Evolutionary conservation across 2,113 vertebrate species (phyloP).

Genomic region (Dipodomys ordii): DNA sequence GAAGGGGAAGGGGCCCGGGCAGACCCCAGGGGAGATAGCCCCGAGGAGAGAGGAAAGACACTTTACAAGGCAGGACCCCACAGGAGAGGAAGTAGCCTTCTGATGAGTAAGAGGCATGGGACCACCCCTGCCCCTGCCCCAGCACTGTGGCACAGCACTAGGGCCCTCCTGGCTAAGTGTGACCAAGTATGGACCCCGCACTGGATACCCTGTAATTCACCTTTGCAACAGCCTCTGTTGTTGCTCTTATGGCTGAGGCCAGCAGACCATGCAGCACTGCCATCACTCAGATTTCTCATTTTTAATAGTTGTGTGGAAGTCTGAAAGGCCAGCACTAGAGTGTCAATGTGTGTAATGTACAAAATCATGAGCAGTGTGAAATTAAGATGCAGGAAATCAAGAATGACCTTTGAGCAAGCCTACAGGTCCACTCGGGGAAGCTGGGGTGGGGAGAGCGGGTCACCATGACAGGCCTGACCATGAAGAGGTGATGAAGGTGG

Average conservation of each 20-base stretch:
- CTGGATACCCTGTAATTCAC: neutral
- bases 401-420: neutral
- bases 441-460: neutral
- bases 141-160: fast-evolving
- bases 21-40: neutral
- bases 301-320: neutral
- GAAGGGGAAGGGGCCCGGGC: fast-evolving
- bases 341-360: fast-evolving
- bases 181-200: neutral
- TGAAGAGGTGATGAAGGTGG: neutral
- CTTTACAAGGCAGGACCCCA: neutral
- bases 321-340: neutral
- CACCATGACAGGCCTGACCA: neutral
- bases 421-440: neutral
- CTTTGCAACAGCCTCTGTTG: neutral
- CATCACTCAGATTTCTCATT: neutral
- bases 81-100: neutral
- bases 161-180: too few relatives aligned
- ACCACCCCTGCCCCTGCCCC: neutral
- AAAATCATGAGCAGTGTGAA: neutral
- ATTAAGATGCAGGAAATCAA: neutral
- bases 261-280: neutral
- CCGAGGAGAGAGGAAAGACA: fast-evolving
- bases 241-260: neutral
- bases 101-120: neutral